Evolutionary conservation across 2,797 vertebrate species (phyloP).

Genomic region (Phalanger gymnotis): DNA sequence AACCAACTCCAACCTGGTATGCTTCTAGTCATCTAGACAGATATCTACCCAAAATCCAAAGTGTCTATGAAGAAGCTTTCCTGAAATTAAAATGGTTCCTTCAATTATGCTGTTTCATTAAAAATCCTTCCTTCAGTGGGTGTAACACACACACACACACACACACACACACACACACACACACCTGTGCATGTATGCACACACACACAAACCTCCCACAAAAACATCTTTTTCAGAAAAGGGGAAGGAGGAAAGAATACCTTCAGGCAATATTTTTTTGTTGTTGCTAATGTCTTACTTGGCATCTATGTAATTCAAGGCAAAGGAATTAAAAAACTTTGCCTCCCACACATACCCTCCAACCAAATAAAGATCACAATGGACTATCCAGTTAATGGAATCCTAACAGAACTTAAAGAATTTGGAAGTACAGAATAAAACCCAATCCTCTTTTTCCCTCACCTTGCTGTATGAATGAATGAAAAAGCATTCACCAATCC

Average conservation of each 20-base stretch:
- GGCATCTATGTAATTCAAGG: slow-evolving; percentile 57
- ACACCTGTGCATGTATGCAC: not conserved
- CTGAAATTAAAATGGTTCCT: slow-evolving; percentile 18
- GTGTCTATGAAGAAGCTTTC: not conserved
- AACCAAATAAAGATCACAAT: not conserved
- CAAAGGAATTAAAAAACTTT: not conserved
- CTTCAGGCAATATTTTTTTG: slow-evolving; percentile 33
- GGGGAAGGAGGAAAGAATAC: slow-evolving; percentile 5
- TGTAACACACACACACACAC: no score
- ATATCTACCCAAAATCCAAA: slow-evolving; percentile 16
- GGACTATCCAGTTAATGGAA: not conserved
- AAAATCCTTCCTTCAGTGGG: slow-evolving; percentile 37
- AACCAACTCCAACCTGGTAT: not conserved
- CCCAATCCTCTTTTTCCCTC: not conserved
- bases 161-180: not conserved
- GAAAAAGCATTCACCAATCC: slow-evolving; percentile 42
- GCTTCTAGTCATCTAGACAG: slow-evolving; percentile 12
- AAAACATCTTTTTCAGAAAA: not conserved
- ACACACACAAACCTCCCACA: not conserved
- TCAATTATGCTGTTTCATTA: slow-evolving; percentile 33
- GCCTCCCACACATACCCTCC: not conserved
- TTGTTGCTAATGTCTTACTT: slow-evolving; percentile 9
- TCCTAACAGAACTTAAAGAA: not conserved
- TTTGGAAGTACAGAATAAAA: not conserved
- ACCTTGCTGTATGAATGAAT: slow-evolving; percentile 32